phyloP scores from a whole-genome alignment of 2,113 vertebrate species.

The Crotalus tigris region DNA sequence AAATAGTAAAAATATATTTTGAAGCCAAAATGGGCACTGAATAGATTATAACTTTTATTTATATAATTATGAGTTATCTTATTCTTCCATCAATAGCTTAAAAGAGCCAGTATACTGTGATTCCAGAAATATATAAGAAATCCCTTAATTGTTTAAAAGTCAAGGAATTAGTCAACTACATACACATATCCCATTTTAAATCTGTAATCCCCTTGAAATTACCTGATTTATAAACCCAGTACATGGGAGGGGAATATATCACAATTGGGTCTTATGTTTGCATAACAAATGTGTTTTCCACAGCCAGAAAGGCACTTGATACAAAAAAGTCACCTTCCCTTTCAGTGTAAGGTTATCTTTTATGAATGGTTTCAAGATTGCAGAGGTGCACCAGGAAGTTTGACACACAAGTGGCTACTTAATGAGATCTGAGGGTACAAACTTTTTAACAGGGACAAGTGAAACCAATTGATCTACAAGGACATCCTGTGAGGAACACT shows the following conservation, averaged over 20 bases:
- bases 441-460: constrained; percentile 28
- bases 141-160: constrained; percentile 6
- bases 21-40: not conserved
- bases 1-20: not conserved
- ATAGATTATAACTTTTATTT: not conserved
- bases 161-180: not conserved
- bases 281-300: constrained; percentile 28
- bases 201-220: not conserved
- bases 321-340: constrained; percentile 33
- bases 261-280: constrained; percentile 8
- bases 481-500: constrained; percentile 1
- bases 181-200: not conserved
- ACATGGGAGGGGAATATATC: constrained; percentile 31
- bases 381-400: constrained; percentile 41
- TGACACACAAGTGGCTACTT: constrained; percentile 39
- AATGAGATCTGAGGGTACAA: constrained; percentile 43
- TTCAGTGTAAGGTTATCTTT: constrained; percentile 40
- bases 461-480: constrained; percentile 41
- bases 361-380: constrained; percentile 45
- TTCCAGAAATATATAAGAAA: not conserved
- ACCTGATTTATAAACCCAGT: constrained; percentile 17
- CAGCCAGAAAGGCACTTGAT: constrained; percentile 18
- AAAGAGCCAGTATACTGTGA: not conserved
- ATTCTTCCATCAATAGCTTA: not conserved
- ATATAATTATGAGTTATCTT: not conserved